Percentiles rank a stretch among this genome's conserved stretches.
Conservation (phyloP, 2,888 invertebrate species). For the Achlya flavicornis region DNA sequence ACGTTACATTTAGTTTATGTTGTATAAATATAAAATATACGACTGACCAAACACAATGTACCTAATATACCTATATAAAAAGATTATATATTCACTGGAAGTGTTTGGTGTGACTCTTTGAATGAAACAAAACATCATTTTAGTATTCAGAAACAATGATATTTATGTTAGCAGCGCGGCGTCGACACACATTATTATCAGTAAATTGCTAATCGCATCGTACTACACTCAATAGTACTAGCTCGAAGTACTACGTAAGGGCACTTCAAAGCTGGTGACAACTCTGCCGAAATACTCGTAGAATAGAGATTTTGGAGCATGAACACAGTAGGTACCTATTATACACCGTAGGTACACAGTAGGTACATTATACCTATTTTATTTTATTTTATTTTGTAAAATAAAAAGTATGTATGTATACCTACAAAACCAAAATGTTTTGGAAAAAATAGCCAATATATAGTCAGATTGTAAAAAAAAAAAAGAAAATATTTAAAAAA, state of each 20-base stretch:
- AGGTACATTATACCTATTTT: no score
- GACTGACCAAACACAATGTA: neutral
- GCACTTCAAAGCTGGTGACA: neutral
- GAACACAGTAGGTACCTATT: no score
- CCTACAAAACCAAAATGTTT: no score
- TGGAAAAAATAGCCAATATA: no score
- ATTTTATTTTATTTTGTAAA: no score
- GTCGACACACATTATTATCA: neutral
- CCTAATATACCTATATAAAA: neutral
- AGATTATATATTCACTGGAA: neutral
- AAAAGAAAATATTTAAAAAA: no score
- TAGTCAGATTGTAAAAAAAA: no score
- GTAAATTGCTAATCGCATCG: neutral
- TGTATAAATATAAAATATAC: neutral
- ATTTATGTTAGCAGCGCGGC: neutral
- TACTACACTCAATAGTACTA: neutral
- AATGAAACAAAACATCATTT: neutral
- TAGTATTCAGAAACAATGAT: neutral
- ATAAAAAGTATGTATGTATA: no score
- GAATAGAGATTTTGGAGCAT: no score
- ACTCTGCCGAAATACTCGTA: no score
- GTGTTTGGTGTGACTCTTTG: neutral
- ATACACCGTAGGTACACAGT: no score
- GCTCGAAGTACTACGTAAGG: neutral
- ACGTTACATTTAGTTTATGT: constrained; percentile 4